Percentiles rank a stretch among this genome's conserved stretches.
These are phyloP conservation scores for Notarius quadriscutis DNA, from an alignment of 2,113 vertebrate genomes.

Conservation along the genomic window DNA sequence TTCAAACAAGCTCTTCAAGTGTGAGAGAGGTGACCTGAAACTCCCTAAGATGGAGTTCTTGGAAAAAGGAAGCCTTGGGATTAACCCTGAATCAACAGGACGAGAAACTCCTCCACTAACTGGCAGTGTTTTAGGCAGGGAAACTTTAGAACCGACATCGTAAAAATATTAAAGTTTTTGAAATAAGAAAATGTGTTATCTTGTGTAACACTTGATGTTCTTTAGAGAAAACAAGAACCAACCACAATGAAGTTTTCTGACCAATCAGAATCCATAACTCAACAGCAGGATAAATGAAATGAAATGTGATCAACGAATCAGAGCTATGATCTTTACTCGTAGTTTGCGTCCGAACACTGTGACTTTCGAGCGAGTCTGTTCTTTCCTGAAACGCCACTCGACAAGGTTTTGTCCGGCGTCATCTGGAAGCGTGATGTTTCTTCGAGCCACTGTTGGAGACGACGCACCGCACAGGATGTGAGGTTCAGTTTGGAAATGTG, in stretches of 20 bases:
- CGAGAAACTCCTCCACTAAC: not conserved
- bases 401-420: conserved; percentile 94
- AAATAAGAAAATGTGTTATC: not conserved
- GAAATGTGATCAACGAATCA: conserved; percentile 38
- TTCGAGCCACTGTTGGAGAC: conserved; percentile 90
- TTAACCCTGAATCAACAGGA: not conserved
- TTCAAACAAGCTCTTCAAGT: not conserved
- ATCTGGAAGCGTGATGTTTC: conserved; percentile 94
- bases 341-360: conserved; percentile 96
- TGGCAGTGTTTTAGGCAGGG: not conserved
- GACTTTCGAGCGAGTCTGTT: conserved; percentile 92
- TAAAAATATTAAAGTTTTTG: no score
- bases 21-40: not conserved
- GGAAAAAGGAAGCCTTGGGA: not conserved
- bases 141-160: not conserved
- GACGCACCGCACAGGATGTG: conserved; percentile 92
- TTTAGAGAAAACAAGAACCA: not conserved
- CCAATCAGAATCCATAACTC: not conserved
- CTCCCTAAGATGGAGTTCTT: not conserved
- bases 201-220: not conserved
- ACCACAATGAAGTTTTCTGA: not conserved
- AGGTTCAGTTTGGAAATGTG: conserved; percentile 94
- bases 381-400: conserved; percentile 96
- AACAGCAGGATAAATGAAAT: not conserved
- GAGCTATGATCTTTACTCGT: conserved; percentile 75